phyloP scores from a whole-genome alignment of 2,888 invertebrate species.

The Campopleginae sp. region DNA sequence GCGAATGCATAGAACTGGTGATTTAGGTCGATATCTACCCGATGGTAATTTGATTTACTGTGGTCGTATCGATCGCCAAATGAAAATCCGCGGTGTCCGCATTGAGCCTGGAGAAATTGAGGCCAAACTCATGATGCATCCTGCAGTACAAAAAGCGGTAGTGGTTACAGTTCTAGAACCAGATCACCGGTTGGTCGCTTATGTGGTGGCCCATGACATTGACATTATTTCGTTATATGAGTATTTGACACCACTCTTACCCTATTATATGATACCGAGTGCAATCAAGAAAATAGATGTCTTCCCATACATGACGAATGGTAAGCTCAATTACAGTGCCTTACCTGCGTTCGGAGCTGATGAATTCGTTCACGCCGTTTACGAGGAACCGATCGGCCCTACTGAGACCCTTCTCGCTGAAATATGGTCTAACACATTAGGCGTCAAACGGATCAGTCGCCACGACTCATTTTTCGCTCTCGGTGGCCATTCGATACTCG shows the following conservation, averaged over 20 bases:
- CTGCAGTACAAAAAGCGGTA: slow-evolving; percentile 1
- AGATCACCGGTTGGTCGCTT: background rate
- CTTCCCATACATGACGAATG: slow-evolving; percentile 4
- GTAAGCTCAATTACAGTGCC: slow-evolving; percentile 2
- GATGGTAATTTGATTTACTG: slow-evolving; percentile 23
- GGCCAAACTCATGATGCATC: background rate
- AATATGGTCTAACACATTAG: background rate
- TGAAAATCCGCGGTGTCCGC: slow-evolving; percentile 27
- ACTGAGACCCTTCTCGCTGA: slow-evolving; percentile 3
- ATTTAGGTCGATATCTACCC: slow-evolving; percentile 20
- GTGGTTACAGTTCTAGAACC: background rate
- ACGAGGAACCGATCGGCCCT: slow-evolving; percentile 1
- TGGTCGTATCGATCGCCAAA: slow-evolving; percentile 17
- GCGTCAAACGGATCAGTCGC: slow-evolving; percentile 11
- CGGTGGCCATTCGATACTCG: slow-evolving; percentile 17
- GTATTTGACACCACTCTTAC: background rate
- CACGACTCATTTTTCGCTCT: slow-evolving; percentile 32
- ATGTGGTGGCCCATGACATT: slow-evolving; percentile 27
- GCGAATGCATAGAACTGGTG: slow-evolving; percentile 33
- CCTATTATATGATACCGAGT: slow-evolving; percentile 17
- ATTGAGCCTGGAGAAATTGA: slow-evolving; percentile 28
- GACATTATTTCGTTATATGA: background rate
- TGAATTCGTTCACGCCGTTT: background rate
- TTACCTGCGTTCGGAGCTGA: background rate
- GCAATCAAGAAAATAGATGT: background rate